Conservation (phyloP, 1,140 invertebrate species). For the Megalonaias nervosa region DNA sequence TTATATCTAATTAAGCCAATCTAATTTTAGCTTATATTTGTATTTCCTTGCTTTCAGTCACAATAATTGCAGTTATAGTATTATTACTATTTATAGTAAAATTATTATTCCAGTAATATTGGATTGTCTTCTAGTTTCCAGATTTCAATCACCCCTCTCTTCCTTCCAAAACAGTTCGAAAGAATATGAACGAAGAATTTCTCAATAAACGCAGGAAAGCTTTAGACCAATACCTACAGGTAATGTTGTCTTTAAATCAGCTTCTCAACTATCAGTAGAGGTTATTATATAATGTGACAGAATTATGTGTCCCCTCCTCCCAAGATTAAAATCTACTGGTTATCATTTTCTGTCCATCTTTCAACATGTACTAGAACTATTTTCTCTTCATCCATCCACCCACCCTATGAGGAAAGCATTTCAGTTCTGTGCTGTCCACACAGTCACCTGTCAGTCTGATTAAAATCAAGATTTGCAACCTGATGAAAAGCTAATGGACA, state of each 20-base stretch:
- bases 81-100: too few species aligned
- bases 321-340: too few species aligned
- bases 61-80: background rate
- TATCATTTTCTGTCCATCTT: too few species aligned
- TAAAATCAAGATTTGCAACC: too few species aligned
- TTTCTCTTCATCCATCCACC: too few species aligned
- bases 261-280: background rate
- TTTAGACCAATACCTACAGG: conserved; percentile 87
- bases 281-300: background rate
- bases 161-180: conserved; percentile 94
- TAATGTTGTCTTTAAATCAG: conserved; percentile 23
- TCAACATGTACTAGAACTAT: too few species aligned
- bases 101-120: background rate
- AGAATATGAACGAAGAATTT: conserved; percentile 91
- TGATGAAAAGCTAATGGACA: too few species aligned
- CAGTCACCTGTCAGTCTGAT: too few species aligned
- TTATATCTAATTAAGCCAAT: background rate
- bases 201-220: conserved; percentile 89
- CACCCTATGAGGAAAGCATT: too few species aligned
- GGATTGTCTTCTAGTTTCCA: conserved; percentile 78
- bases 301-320: too few species aligned
- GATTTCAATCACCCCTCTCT: conserved; percentile 86
- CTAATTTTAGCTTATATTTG: background rate
- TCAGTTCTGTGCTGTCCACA: too few species aligned
- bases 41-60: background rate